Evolutionary conservation across 2,888 invertebrate species (phyloP).

Genomic region (Orchesella flavescens): DNA sequence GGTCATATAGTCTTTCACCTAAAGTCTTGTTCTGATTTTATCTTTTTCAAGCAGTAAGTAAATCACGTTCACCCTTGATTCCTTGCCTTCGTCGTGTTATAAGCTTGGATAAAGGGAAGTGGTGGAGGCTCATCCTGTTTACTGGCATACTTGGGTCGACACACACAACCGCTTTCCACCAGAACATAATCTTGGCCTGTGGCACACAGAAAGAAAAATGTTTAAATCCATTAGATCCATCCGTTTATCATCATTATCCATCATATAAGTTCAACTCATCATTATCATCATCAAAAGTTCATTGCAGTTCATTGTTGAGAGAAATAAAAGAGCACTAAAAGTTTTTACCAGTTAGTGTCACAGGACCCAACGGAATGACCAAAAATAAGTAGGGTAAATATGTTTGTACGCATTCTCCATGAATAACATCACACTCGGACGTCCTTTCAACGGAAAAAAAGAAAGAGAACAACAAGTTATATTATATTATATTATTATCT

Average conservation of each 20-base stretch:
- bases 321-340: constrained; percentile 11
- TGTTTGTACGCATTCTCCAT: constrained; percentile 93
- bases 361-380: constrained; percentile 91
- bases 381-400: constrained; percentile 93
- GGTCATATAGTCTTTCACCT: too few relatives aligned
- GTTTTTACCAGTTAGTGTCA: constrained; percentile 82
- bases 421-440: constrained; percentile 89
- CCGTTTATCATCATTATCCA: too few relatives aligned
- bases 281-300: constrained; percentile 7
- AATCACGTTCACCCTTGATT: constrained; percentile 32
- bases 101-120: constrained; percentile 69
- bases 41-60: too few relatives aligned
- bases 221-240: background rate
- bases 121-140: constrained; percentile 69
- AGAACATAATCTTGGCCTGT: constrained; percentile 91
- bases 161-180: constrained; percentile 95
- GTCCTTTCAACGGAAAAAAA: constrained; percentile 83
- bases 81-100: constrained; percentile 56
- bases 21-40: too few relatives aligned
- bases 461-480: constrained; percentile 22
- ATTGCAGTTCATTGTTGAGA: constrained; percentile 23
- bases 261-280: too few relatives aligned
- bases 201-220: constrained; percentile 26
- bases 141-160: constrained; percentile 79
- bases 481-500: too few relatives aligned